Evolutionary conservation across 2,797 vertebrate genomes (phyloP).

Genomic region (Selene dorsalis): DNA sequence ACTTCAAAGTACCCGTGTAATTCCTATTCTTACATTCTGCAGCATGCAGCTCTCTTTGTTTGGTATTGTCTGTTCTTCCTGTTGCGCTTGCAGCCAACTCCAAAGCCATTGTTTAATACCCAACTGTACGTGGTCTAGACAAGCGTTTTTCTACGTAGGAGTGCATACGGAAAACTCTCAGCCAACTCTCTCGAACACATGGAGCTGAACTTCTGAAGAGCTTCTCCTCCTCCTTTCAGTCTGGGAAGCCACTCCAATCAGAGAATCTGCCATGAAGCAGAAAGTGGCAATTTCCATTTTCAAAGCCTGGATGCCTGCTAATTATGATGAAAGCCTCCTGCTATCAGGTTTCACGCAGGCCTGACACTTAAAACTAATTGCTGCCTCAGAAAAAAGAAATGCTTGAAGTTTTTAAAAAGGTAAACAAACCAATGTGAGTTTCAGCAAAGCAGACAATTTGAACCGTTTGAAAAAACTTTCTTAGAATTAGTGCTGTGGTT

Average conservation of each 20-base stretch:
- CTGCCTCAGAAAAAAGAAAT: conserved; percentile 25
- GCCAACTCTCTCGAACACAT: not conserved
- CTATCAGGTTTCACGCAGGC: conserved; percentile 50
- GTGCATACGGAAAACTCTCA: not conserved
- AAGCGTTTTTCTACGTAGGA: not conserved
- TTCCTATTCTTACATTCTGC: not conserved
- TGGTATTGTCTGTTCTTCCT: conserved; percentile 14
- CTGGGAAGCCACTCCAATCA: conserved; percentile 48
- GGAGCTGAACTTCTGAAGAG: conserved; percentile 15
- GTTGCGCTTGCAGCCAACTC: not conserved
- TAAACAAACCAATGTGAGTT: conserved; percentile 31
- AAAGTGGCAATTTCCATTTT: conserved; percentile 63
- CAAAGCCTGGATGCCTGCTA: conserved; percentile 57
- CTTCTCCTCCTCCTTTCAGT: conserved; percentile 30
- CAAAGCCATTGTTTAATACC: conserved; percentile 2
- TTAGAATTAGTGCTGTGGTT: conserved; percentile 4
- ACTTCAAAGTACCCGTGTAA: not conserved
- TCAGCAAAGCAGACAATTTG: conserved; percentile 4
- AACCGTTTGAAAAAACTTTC: not conserved
- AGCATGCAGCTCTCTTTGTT: not conserved
- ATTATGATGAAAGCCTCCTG: conserved; percentile 58
- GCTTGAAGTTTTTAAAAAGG: conserved; percentile 20
- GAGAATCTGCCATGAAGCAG: conserved; percentile 41
- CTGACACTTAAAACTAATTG: conserved; percentile 58
- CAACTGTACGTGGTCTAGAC: not conserved